A percentile compares a stretch with the other conserved stretches of the same genome.
Evolutionary conservation across 2,113 vertebrate genomes (phyloP).

Genomic region (Rhizomys pruinosus): DNA sequence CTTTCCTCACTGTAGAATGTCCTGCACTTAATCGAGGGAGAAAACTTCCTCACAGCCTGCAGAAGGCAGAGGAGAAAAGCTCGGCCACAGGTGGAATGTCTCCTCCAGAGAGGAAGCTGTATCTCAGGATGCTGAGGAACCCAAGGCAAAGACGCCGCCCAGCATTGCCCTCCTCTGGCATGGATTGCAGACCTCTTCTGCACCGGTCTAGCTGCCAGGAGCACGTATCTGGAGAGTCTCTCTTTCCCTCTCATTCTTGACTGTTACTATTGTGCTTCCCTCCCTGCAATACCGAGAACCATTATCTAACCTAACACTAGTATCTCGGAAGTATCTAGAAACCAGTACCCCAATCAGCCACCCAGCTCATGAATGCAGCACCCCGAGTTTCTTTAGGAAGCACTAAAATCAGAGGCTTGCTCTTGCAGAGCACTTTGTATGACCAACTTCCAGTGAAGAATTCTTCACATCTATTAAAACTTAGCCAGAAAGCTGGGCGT

Average conservation of each 20-base stretch:
- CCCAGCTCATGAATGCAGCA: not conserved
- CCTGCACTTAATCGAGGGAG: not conserved
- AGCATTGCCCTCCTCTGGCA: not conserved
- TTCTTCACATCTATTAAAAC: not conserved
- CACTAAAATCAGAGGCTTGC: not conserved
- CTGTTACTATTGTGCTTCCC: not conserved
- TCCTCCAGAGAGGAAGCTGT: not conserved
- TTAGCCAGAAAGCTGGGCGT: no score
- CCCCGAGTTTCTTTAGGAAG: not conserved
- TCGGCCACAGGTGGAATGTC: not conserved
- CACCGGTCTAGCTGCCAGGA: no score
- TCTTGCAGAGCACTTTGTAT: rapidly evolving
- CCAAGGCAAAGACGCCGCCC: not conserved
- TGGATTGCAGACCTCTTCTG: not conserved
- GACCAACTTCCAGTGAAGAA: no score
- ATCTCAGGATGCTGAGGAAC: not conserved
- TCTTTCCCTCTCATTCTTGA: not conserved
- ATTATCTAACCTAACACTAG: not conserved
- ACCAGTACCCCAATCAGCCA: not conserved
- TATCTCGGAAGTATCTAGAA: not conserved
- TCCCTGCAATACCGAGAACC: not conserved
- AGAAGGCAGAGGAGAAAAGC: not conserved
- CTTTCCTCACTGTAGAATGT: not conserved
- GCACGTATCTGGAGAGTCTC: not conserved
- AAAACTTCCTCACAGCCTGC: not conserved